Evolutionary conservation across 2,888 invertebrate species (phyloP).

Genomic region (Melanostoma scalare): DNA sequence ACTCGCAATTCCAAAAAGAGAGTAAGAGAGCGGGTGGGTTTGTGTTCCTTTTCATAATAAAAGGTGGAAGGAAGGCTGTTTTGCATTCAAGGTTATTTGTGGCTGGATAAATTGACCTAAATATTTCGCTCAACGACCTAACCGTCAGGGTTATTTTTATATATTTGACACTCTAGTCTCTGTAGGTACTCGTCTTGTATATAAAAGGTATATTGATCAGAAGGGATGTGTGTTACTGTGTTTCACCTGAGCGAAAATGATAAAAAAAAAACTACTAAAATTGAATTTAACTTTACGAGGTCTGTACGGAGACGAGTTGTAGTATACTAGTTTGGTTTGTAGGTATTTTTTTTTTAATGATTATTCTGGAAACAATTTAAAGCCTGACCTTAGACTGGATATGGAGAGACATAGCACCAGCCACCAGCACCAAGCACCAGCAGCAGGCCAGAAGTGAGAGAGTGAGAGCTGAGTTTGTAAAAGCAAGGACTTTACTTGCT

Average conservation of each 20-base stretch:
- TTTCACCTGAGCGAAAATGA: conserved; percentile 74
- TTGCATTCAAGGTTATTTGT: conserved; percentile 81
- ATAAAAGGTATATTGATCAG: conserved; percentile 57
- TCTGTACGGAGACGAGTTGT: conserved; percentile 2
- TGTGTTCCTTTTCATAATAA: neutral
- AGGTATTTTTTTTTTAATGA: conserved; percentile 44
- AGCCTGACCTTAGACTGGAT: conserved; percentile 70
- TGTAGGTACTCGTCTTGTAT: conserved; percentile 2
- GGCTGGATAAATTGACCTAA: conserved; percentile 82
- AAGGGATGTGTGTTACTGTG: conserved; percentile 60
- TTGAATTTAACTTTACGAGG: conserved; percentile 67
- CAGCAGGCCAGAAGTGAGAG: conserved; percentile 10
- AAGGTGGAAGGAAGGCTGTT: conserved; percentile 78
- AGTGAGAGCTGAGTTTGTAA: conserved; percentile 10
- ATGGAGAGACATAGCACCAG: conserved; percentile 3
- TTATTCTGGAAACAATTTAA: conserved; percentile 27
- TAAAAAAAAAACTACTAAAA: conserved; percentile 63
- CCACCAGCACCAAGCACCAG: neutral
- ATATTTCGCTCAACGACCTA: conserved; percentile 81
- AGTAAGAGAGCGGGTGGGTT: conserved; percentile 29
- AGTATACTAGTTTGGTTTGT: conserved; percentile 24
- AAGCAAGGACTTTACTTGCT: conserved; percentile 25
- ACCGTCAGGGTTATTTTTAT: conserved; percentile 80
- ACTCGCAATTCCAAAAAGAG: neutral
- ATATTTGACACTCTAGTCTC: conserved; percentile 61